A percentile compares a stretch with the other conserved stretches of the same genome.
These are phyloP conservation scores for Pogoniulus pusillus DNA, from an alignment of 2,797 vertebrate genomes.

Conservation along the genomic window DNA sequence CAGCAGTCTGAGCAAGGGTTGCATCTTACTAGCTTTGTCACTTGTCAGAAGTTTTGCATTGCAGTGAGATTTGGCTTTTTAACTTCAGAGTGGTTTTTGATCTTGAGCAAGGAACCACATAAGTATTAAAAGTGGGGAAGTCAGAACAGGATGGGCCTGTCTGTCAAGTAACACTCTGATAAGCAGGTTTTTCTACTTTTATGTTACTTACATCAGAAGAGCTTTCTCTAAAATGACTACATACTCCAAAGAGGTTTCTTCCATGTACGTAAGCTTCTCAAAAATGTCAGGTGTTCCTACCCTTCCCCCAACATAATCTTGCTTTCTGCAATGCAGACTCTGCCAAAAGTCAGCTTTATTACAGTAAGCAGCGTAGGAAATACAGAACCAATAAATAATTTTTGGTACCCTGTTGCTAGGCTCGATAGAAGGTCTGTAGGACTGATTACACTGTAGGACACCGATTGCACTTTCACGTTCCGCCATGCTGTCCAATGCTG, in stretches of 20 bases:
- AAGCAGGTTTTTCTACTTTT: too few relatives aligned
- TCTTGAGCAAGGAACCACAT: too few relatives aligned
- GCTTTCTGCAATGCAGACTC: background rate
- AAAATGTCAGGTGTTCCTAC: background rate
- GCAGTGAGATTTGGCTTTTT: too few relatives aligned
- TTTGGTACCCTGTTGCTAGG: background rate
- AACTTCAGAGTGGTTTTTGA: too few relatives aligned
- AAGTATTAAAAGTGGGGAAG: too few relatives aligned
- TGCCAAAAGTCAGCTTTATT: background rate
- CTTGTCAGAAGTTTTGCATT: background rate
- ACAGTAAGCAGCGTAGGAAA: background rate
- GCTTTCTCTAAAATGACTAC: background rate
- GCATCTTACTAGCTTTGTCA: background rate
- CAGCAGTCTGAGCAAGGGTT: background rate
- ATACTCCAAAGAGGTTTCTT: background rate
- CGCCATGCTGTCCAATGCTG: background rate
- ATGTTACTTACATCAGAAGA: too few relatives aligned
- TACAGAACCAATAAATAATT: background rate
- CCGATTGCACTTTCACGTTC: background rate
- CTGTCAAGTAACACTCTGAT: too few relatives aligned
- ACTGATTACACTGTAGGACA: background rate
- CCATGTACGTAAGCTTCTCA: background rate
- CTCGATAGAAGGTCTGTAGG: background rate
- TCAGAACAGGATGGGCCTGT: too few relatives aligned
- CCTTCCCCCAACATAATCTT: background rate